phyloP scores from a whole-genome alignment of 2,888 invertebrate genomes.

The Chironomus tentans region DNA sequence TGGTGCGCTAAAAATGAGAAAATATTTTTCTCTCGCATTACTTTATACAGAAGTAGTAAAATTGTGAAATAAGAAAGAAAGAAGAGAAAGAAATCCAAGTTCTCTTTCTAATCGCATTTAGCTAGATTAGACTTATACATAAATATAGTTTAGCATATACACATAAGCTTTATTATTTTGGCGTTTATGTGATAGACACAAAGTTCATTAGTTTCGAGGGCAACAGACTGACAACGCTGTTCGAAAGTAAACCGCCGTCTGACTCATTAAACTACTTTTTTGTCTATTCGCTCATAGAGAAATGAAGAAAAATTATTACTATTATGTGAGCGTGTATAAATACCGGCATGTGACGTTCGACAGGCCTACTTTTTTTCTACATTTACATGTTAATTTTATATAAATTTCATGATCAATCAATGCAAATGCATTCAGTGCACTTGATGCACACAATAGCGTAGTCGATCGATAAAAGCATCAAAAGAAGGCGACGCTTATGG shows the following conservation, averaged over 20 bases:
- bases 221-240: constrained; percentile 6
- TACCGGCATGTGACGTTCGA: background rate
- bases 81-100: background rate
- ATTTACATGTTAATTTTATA: background rate
- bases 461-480: too few species aligned
- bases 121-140: background rate
- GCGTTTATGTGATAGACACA: background rate
- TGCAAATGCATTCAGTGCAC: background rate
- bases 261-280: constrained; percentile 25
- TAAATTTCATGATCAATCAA: background rate
- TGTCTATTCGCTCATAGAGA: constrained; percentile 1
- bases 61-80: background rate
- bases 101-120: background rate
- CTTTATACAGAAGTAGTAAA: background rate
- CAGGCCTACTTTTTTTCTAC: background rate
- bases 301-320: background rate
- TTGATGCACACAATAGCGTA: background rate
- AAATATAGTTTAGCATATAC: background rate
- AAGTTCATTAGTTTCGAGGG: constrained; percentile 22
- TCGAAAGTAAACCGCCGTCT: constrained; percentile 4
- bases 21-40: background rate
- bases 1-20: background rate
- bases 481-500: too few species aligned
- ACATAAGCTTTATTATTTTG: background rate
- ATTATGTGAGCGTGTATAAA: background rate